Evolutionary conservation across 1,140 invertebrate species (phyloP).

Genomic region (Alviniconcha marisindica): DNA sequence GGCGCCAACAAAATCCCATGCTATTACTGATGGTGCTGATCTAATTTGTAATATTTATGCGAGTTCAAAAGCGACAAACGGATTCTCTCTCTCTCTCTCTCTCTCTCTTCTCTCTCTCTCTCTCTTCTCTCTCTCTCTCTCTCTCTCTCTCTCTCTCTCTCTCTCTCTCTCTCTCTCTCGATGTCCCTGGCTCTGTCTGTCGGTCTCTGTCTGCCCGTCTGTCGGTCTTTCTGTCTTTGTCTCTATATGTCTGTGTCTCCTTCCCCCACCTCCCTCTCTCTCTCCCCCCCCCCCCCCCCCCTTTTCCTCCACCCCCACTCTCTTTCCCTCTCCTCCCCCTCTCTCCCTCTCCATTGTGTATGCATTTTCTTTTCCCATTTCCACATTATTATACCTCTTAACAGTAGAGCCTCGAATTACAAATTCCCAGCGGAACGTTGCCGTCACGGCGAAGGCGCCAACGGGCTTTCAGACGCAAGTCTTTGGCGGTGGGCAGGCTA

Average conservation of each 20-base stretch:
- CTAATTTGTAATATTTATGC: no score
- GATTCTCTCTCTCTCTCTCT: neutral
- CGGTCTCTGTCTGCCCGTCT: no score
- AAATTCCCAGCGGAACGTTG: neutral
- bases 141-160: no score
- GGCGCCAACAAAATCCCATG: no score
- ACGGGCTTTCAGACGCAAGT: neutral
- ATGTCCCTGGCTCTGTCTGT: no score
- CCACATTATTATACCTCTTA: neutral
- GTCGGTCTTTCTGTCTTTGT: neutral
- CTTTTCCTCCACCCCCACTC: neutral
- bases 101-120: no score
- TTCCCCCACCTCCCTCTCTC: neutral
- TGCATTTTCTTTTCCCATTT: neutral
- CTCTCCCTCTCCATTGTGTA: neutral
- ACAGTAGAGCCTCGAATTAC: neutral
- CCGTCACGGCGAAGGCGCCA: neutral
- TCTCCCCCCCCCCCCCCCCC: neutral
- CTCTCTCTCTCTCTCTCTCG: no score
- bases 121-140: no score
- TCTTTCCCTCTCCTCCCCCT: neutral
- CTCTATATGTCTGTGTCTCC: neutral
- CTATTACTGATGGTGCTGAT: no score
- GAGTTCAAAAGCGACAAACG: no score
- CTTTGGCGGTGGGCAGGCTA: neutral